phyloP scores from a whole-genome alignment of 37 sponge, comb jelly and placozoan species.

The Oscarella lobularis region DNA sequence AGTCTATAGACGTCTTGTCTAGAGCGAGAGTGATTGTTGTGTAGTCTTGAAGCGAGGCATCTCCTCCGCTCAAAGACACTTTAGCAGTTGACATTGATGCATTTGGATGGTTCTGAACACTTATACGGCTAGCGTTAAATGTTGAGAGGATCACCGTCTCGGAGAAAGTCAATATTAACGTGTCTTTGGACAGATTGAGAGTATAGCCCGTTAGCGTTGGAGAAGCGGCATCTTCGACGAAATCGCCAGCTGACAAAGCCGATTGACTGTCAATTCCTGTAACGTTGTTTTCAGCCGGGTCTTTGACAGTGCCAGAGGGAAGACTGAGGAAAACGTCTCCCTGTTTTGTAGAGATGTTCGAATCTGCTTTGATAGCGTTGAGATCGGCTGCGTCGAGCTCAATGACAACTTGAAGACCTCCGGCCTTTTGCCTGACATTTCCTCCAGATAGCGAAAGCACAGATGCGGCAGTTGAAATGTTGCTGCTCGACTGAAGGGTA shows the following conservation, averaged over 20 bases:
- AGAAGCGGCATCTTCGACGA: constrained; percentile 30
- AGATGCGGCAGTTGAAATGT: constrained; percentile 18
- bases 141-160: constrained; percentile 45
- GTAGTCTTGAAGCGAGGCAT: not conserved
- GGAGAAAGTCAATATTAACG: constrained; percentile 33
- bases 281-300: constrained; percentile 62
- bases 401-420: constrained; percentile 44
- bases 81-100: constrained; percentile 38
- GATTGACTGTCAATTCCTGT: constrained; percentile 32
- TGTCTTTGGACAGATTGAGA: constrained; percentile 12
- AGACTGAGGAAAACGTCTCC: constrained; percentile 41
- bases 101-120: constrained; percentile 27
- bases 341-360: constrained; percentile 17
- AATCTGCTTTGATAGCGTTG: constrained; percentile 61
- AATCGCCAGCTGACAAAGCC: constrained; percentile 35
- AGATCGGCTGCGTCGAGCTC: constrained; percentile 15
- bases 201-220: constrained; percentile 9
- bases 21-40: not conserved
- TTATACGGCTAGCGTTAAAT: constrained; percentile 22
- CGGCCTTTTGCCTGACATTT: constrained; percentile 20
- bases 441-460: constrained; percentile 19
- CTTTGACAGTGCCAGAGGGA: constrained; percentile 29
- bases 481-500: constrained; percentile 30
- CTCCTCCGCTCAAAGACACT: not conserved
- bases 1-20: constrained; percentile 35